A percentile compares a stretch with the other conserved stretches of the same genome.
Evolutionary conservation across 1,140 invertebrate species (phyloP).

Genomic region (Lucilia cuprina): DNA sequence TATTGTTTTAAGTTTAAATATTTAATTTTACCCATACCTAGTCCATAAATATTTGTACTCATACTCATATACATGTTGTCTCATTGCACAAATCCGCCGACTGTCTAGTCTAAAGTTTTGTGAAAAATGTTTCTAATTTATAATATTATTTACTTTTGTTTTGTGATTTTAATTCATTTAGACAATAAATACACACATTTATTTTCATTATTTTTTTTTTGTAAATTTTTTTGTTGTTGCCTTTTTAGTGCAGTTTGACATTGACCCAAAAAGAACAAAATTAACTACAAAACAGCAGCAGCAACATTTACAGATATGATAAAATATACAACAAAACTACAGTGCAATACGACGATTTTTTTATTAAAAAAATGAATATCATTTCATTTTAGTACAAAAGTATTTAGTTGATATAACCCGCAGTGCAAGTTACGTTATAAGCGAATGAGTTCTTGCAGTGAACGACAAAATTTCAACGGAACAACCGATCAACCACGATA

Average conservation of each 20-base stretch:
- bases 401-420: background rate
- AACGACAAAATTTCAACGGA: background rate
- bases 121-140: no score
- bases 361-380: background rate
- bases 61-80: no score
- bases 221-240: background rate
- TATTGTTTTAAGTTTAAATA: no score
- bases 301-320: background rate
- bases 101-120: no score
- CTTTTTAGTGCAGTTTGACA: background rate
- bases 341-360: background rate
- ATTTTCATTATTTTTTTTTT: background rate
- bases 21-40: no score
- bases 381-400: background rate
- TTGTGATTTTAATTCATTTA: background rate
- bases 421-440: background rate
- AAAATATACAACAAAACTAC: background rate
- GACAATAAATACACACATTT: conserved; percentile 2
- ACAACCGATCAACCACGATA: background rate
- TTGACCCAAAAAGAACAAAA: conserved; percentile 17
- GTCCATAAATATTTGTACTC: no score
- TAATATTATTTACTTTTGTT: background rate
- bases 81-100: no score
- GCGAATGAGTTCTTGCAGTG: background rate
- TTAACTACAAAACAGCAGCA: background rate